Evolutionary conservation across 2,113 vertebrate genomes (phyloP).

Genomic region (Synodontis membranacea): DNA sequence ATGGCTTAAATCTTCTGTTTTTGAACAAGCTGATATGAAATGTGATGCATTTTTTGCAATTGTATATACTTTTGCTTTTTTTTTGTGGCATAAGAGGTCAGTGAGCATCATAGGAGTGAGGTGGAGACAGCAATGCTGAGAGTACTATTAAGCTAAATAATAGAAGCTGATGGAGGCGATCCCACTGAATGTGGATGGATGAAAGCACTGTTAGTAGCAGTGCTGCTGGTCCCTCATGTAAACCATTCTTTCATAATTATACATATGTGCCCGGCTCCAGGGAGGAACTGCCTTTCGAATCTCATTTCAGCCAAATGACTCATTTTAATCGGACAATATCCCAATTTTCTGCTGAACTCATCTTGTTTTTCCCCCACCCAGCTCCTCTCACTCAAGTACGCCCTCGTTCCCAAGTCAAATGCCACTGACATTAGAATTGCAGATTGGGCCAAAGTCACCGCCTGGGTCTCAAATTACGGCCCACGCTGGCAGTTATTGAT

Average conservation of each 20-base stretch:
- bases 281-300: conserved; percentile 32
- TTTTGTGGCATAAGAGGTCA: background rate
- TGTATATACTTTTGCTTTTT: background rate
- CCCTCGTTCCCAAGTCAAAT: conserved; percentile 35
- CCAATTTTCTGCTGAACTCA: conserved; percentile 49
- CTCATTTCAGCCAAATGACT: conserved; percentile 43
- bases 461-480: conserved; percentile 45
- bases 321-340: conserved; percentile 48
- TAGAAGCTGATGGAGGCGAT: conserved; percentile 30
- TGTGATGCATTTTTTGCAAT: background rate
- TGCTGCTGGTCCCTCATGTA: conserved; percentile 28
- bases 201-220: conserved; percentile 32
- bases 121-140: conserved; percentile 20
- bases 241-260: conserved; percentile 50
- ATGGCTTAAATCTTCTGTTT: too few relatives aligned
- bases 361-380: conserved; percentile 35
- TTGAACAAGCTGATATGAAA: background rate
- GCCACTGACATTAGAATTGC: conserved; percentile 58
- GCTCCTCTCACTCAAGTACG: conserved; percentile 24
- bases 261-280: conserved; percentile 32
- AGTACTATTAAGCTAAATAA: conserved; percentile 46
- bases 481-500: conserved; percentile 58
- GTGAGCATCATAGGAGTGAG: background rate
- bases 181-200: conserved; percentile 37
- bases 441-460: conserved; percentile 50